Percentiles rank a stretch among this genome's conserved stretches.
These are phyloP conservation scores for Amphipoea oculea DNA, from an alignment of 2,888 invertebrate species.

Conservation along the genomic window DNA sequence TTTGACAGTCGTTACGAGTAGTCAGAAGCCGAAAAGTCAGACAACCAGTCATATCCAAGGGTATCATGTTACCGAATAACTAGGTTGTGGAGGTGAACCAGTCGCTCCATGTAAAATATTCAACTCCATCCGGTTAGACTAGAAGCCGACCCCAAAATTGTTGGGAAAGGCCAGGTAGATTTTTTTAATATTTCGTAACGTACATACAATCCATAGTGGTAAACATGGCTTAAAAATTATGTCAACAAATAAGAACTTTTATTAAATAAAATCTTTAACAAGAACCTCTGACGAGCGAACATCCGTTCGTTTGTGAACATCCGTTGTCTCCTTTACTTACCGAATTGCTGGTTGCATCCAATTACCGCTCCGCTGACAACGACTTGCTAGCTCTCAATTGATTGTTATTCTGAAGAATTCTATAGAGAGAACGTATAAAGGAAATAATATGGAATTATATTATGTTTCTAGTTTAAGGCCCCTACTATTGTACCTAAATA, in stretches of 20 bases:
- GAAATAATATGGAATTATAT: neutral
- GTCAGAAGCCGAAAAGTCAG: no score
- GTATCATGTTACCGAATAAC: neutral
- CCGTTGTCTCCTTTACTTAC: neutral
- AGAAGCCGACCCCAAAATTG: neutral
- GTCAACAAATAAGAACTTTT: neutral
- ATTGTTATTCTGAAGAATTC: neutral
- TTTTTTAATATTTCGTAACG: no score
- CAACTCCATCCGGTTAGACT: neutral
- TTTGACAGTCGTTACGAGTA: no score
- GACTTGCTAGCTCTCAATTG: neutral
- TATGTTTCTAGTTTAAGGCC: neutral
- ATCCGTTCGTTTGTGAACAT: conserved; percentile 1
- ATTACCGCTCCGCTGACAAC: neutral
- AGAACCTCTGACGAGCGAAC: neutral
- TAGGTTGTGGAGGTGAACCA: neutral
- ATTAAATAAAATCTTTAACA: conserved; percentile 2
- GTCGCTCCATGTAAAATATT: no score
- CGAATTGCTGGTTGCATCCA: neutral
- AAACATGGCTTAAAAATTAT: neutral
- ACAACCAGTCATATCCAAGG: neutral
- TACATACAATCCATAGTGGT: no score
- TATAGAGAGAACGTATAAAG: neutral
- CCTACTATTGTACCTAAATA: neutral
- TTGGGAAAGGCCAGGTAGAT: neutral